Evolutionary conservation across 2,888 invertebrate species (phyloP).

Genomic region (Cantharis nigra): DNA sequence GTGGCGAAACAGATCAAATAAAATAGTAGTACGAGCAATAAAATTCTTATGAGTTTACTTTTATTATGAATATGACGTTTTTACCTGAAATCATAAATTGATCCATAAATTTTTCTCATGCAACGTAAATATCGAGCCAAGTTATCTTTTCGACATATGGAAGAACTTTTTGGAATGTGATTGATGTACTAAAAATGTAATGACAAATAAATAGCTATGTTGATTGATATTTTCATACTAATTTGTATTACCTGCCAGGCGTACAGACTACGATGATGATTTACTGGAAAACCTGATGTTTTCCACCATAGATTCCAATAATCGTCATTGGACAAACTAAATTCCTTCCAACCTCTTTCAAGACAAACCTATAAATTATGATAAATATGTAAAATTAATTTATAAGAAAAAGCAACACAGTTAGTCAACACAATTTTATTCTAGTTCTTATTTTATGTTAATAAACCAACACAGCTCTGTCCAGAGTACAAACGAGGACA

Average conservation of each 20-base stretch:
- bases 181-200: conserved; percentile 69
- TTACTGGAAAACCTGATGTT: conserved; percentile 72
- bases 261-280: conserved; percentile 66
- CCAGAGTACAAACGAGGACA: too few relatives aligned
- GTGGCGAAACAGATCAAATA: too few relatives aligned
- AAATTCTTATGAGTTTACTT: background rate
- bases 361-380: conserved; percentile 66
- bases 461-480: too few relatives aligned
- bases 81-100: conserved; percentile 83
- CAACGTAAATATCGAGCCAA: conserved; percentile 77
- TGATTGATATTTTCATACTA: background rate
- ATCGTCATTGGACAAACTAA: conserved; percentile 65
- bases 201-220: background rate
- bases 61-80: background rate
- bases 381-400: too few relatives aligned
- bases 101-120: conserved; percentile 80
- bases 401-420: too few relatives aligned
- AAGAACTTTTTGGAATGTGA: conserved; percentile 81
- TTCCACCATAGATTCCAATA: conserved; percentile 89
- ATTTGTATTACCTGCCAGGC: conserved; percentile 67
- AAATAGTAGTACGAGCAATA: background rate
- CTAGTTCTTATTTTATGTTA: too few relatives aligned
- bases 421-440: too few relatives aligned
- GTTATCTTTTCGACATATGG: conserved; percentile 84
- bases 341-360: conserved; percentile 82